Percentiles rank a stretch among this genome's conserved stretches.
Conservation (phyloP, 2,797 vertebrate genomes). For the Chanos chanos region DNA sequence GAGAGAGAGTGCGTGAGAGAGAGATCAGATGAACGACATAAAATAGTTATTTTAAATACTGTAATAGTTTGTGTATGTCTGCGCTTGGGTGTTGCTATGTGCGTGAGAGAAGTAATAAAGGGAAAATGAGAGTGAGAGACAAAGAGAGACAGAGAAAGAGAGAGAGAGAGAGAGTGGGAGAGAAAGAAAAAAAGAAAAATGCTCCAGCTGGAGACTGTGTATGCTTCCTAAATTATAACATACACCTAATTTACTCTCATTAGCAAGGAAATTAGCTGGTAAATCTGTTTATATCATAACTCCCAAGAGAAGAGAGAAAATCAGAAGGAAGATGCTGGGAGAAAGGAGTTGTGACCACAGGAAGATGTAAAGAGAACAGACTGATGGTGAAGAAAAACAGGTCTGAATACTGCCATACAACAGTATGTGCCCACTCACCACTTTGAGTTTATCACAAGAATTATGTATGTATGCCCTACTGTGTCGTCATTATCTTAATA, state of each 20-base stretch:
- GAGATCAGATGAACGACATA: not conserved
- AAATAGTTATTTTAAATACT: no score
- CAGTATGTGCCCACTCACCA: no score
- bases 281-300: slow-evolving; percentile 64
- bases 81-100: slow-evolving; percentile 27
- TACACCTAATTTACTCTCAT: slow-evolving; percentile 72
- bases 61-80: no score
- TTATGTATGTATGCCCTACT: no score
- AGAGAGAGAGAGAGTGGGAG: slow-evolving; percentile 29
- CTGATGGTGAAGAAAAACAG: no score
- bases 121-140: not conserved
- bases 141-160: slow-evolving; percentile 8
- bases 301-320: slow-evolving; percentile 24
- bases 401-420: no score
- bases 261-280: slow-evolving; percentile 66
- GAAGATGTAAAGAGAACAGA: no score
- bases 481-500: no score
- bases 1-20: not conserved
- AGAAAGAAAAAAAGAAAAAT: slow-evolving; percentile 7
- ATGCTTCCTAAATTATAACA: slow-evolving; percentile 59
- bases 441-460: no score
- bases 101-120: slow-evolving; percentile 4
- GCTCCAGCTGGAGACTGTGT: slow-evolving; percentile 45
- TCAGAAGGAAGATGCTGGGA: not conserved
- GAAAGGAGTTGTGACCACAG: slow-evolving; percentile 24